Evolutionary conservation across 2,113 vertebrate genomes (phyloP).

Genomic region (Centropristis striata): DNA sequence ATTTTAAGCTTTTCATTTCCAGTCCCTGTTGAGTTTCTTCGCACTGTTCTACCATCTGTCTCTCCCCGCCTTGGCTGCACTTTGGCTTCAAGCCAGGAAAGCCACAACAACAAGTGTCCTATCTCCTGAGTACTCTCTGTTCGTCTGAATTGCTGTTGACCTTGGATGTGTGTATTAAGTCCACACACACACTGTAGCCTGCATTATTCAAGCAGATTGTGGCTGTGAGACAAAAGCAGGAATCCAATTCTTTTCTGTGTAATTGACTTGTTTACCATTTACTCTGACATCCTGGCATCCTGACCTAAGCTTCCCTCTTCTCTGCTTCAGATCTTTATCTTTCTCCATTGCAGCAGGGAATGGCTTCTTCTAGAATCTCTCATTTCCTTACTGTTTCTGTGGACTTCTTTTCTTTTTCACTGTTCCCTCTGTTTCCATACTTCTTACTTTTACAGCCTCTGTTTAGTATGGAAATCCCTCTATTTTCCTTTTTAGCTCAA

Average conservation of each 20-base stretch:
- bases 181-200: conserved; percentile 9
- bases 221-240: conserved; percentile 12
- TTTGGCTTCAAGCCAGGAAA: conserved; percentile 43
- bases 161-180: conserved; percentile 43
- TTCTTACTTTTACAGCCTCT: neutral
- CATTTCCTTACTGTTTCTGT: neutral
- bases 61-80: neutral
- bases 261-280: conserved; percentile 49
- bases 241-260: conserved; percentile 25
- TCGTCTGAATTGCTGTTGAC: conserved; percentile 53
- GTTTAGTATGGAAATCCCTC: neutral
- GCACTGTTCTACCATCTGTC: conserved; percentile 4
- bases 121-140: conserved; percentile 34
- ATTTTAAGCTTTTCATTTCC: neutral
- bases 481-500: neutral
- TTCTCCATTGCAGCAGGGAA: neutral
- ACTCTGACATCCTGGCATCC: conserved; percentile 15
- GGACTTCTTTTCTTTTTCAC: neutral
- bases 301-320: conserved; percentile 8
- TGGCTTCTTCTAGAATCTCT: neutral
- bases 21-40: neutral
- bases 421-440: neutral
- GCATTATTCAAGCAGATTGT: conserved; percentile 42
- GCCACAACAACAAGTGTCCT: conserved; percentile 41
- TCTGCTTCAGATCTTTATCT: neutral